These are phyloP conservation scores for Clarias pachynema DNA, from an alignment of 2,797 vertebrate genomes.

Conservation along the genomic window DNA sequence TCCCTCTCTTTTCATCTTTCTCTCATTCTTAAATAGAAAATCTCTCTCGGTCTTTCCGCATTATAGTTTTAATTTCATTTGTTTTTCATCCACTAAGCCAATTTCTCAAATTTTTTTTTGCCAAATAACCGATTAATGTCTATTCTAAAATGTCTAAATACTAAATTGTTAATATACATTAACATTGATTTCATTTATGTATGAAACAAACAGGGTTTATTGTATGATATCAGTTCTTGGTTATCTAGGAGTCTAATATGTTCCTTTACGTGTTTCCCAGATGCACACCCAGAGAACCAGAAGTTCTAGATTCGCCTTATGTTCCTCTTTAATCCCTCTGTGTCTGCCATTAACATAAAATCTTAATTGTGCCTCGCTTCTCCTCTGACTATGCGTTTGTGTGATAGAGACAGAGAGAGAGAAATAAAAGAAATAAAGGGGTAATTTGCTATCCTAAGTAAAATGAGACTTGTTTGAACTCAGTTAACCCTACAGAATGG, in stretches of 20 bases:
- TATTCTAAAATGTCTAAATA: not conserved
- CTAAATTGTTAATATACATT: not conserved
- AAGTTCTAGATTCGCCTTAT: not conserved
- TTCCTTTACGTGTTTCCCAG: not conserved
- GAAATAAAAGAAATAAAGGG: not conserved
- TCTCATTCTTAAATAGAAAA: not conserved
- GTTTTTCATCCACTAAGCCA: not conserved
- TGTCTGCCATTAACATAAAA: constrained; percentile 2
- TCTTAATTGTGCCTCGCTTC: not conserved
- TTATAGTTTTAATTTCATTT: not conserved
- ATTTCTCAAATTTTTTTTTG: not conserved
- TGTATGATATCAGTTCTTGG: not conserved
- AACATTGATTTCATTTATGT: not conserved
- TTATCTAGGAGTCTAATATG: not conserved
- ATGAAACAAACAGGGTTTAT: not conserved
- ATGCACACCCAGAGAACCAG: not conserved
- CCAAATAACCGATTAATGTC: not conserved
- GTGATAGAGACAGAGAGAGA: not conserved
- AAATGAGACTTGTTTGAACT: constrained; percentile 2
- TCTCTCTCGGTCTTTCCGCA: not conserved
- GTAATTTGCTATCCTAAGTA: not conserved
- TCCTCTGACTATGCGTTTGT: not conserved
- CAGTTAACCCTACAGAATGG: not conserved
- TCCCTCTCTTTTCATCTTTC: not conserved
- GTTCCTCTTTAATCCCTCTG: not conserved